A percentile compares a stretch with the other conserved stretches of the same genome.
These are phyloP conservation scores for Malaclemys terrapin DNA, from an alignment of 2,113 vertebrate species.

Conservation along the genomic window DNA sequence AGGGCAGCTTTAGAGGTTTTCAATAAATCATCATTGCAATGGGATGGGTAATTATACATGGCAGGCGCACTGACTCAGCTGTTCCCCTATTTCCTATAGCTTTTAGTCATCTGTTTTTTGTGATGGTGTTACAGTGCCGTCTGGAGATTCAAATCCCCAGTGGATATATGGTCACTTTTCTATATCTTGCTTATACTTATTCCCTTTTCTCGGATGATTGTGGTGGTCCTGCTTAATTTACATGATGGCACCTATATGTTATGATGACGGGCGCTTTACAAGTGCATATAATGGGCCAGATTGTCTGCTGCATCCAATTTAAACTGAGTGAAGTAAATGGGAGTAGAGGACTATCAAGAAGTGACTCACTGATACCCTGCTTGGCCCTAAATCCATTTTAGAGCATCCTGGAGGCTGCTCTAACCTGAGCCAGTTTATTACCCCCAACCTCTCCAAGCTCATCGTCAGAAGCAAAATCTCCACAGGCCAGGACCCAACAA, in stretches of 20 bases:
- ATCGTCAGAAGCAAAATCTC: neutral
- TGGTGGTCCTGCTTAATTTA: neutral
- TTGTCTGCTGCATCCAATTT: neutral
- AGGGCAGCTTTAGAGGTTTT: neutral
- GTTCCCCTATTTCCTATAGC: neutral
- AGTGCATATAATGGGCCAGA: neutral
- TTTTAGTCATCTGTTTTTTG: neutral
- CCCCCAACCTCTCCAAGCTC: neutral
- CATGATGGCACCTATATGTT: neutral
- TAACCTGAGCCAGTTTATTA: neutral
- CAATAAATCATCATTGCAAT: constrained; percentile 27
- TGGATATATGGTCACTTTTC: neutral
- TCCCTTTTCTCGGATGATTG: neutral
- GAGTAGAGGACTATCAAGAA: neutral
- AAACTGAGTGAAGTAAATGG: neutral
- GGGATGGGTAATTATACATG: constrained; percentile 39
- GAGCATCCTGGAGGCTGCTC: neutral
- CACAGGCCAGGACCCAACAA: neutral
- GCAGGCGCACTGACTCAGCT: constrained; percentile 43
- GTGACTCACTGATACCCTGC: neutral
- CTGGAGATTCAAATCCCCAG: constrained; percentile 55
- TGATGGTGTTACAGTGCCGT: constrained; percentile 66
- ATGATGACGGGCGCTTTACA: neutral
- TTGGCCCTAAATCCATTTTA: neutral
- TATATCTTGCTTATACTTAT: neutral